These are phyloP conservation scores for Ceraclea dissimilis DNA, from an alignment of 2,888 invertebrate genomes.

Conservation along the genomic window DNA sequence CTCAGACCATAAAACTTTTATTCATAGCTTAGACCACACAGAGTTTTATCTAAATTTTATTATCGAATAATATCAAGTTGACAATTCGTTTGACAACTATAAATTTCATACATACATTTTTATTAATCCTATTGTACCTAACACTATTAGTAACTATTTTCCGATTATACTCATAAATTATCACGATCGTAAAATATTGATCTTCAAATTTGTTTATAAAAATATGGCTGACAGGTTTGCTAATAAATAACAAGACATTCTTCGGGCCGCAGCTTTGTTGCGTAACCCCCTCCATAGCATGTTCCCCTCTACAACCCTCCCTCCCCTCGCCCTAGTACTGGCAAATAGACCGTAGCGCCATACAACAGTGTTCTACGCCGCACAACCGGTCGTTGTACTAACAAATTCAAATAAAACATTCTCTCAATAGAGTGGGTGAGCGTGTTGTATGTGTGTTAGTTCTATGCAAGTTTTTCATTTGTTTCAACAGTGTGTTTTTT, in stretches of 20 bases:
- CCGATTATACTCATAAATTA: too few species aligned
- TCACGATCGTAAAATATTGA: too few species aligned
- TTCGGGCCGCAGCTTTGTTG: constrained; percentile 19
- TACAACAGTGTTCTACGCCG: constrained; percentile 16
- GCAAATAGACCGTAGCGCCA: constrained; percentile 3
- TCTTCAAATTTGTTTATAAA: neutral
- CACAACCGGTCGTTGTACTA: constrained; percentile 5
- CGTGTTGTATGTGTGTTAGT: neutral
- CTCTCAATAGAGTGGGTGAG: neutral
- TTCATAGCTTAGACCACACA: too few species aligned
- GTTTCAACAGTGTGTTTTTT: too few species aligned
- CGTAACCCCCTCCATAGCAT: constrained; percentile 12
- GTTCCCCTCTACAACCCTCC: neutral
- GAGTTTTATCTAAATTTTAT: too few species aligned
- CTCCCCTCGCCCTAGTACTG: neutral
- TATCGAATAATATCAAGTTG: too few species aligned
- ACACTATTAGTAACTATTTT: too few species aligned
- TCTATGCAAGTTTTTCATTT: too few species aligned
- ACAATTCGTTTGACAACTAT: too few species aligned
- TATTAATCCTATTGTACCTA: too few species aligned
- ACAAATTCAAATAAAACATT: neutral
- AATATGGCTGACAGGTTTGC: neutral
- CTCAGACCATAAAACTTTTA: too few species aligned
- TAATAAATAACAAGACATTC: neutral
- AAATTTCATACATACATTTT: too few species aligned